Evolutionary conservation across 2,113 vertebrate genomes (phyloP).

Genomic region (Oreochromis spilurus): DNA sequence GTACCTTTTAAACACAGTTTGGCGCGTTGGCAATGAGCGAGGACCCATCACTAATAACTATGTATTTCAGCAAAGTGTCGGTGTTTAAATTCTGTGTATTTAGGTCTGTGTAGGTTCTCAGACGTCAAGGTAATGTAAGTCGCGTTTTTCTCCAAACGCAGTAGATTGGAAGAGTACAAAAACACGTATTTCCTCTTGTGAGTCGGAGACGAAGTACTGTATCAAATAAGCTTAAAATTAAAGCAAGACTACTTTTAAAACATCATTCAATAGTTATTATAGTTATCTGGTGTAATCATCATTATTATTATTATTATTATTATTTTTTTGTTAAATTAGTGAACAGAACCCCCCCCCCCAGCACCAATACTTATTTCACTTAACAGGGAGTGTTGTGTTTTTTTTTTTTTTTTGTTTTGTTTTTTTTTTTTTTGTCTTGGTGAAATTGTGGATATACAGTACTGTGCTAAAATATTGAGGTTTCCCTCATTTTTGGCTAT

Average conservation of each 20-base stretch:
- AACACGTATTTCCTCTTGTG: neutral
- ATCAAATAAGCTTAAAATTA: neutral
- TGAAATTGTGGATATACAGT: neutral
- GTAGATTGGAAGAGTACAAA: neutral
- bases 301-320: neutral
- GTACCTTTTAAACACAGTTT: too few relatives aligned
- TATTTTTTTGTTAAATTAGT: neutral
- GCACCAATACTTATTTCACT: neutral
- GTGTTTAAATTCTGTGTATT: neutral
- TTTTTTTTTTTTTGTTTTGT: too few relatives aligned
- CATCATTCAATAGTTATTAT: neutral
- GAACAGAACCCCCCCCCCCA: neutral
- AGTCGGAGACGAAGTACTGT: neutral
- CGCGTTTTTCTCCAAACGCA: fast-evolving
- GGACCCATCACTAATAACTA: too few relatives aligned
- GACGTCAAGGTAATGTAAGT: neutral
- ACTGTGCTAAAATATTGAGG: neutral
- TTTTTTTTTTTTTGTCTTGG: neutral
- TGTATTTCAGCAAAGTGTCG: neutral
- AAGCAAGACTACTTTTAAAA: neutral
- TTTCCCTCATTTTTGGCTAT: neutral
- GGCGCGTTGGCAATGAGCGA: too few relatives aligned
- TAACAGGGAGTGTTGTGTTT: neutral
- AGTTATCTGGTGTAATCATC: neutral
- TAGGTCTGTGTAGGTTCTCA: neutral